These are phyloP conservation scores for Antrozous pallidus DNA, from an alignment of 2,797 vertebrate species.

Conservation along the genomic window DNA sequence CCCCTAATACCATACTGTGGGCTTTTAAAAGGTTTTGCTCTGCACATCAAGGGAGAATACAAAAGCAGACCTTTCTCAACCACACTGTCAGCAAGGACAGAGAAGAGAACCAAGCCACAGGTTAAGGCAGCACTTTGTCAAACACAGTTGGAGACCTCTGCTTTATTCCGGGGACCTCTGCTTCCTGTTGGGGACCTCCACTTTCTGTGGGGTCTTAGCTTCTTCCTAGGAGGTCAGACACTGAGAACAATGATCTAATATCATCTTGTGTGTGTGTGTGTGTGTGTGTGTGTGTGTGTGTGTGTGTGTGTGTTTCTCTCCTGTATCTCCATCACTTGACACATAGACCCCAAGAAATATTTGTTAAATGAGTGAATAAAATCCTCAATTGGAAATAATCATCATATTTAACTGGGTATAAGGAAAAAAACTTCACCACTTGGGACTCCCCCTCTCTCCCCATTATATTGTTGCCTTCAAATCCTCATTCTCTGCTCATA, in stretches of 20 bases:
- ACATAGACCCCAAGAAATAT: neutral
- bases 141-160: neutral
- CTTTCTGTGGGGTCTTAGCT: neutral
- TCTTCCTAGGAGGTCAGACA: neutral
- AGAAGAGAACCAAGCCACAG: accelerated
- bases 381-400: neutral
- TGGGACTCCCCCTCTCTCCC: neutral
- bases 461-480: neutral
- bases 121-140: accelerated
- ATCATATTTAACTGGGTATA: neutral
- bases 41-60: neutral
- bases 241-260: neutral
- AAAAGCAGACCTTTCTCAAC: neutral
- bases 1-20: neutral
- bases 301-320: neutral
- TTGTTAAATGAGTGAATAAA: neutral
- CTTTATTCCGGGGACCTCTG: neutral
- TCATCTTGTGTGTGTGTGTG: too few relatives aligned
- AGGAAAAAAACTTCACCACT: neutral
- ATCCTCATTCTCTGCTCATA: neutral
- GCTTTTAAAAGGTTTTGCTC: neutral
- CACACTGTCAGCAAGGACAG: neutral
- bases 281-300: too few relatives aligned
- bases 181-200: neutral
- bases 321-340: neutral